Conservation (phyloP, 2,797 vertebrate genomes). For the Amazona ochrocephala region DNA sequence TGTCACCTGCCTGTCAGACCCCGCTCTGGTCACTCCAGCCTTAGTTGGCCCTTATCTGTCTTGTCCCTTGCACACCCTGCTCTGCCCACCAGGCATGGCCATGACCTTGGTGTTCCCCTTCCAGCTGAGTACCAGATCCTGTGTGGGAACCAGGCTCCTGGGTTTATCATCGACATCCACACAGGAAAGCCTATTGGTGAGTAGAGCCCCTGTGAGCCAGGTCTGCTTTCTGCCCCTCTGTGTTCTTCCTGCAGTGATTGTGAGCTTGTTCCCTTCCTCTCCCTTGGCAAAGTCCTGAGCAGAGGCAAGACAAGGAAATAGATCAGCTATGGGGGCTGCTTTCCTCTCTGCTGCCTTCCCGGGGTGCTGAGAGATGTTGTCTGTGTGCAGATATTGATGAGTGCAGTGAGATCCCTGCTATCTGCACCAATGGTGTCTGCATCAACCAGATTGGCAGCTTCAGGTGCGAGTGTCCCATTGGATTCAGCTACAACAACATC, state of each 20-base stretch:
- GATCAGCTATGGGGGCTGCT: background rate
- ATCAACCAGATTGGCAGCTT: constrained; percentile 96
- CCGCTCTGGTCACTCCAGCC: background rate
- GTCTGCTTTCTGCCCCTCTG: background rate
- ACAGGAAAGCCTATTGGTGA: constrained; percentile 91
- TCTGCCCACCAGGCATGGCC: background rate
- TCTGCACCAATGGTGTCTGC: constrained; percentile 90
- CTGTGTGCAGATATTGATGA: constrained; percentile 88
- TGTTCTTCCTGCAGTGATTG: fast-evolving
- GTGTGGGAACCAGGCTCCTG: constrained; percentile 90
- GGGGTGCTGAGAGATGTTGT: background rate
- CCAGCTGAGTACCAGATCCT: constrained; percentile 90
- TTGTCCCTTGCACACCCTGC: fast-evolving
- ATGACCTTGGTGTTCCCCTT: background rate
- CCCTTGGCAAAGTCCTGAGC: background rate
- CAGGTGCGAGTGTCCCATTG: constrained; percentile 91
- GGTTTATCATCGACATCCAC: constrained; percentile 92
- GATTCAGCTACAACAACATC: constrained; percentile 93
- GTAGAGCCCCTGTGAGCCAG: fast-evolving
- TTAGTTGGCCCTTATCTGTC: background rate
- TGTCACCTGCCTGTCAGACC: background rate
- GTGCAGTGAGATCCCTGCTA: constrained; percentile 90
- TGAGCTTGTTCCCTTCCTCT: background rate
- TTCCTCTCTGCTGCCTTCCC: background rate
- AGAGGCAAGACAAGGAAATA: background rate